Conservation (phyloP, 1,140 invertebrate genomes). For the Zaprionus lachaisei region DNA sequence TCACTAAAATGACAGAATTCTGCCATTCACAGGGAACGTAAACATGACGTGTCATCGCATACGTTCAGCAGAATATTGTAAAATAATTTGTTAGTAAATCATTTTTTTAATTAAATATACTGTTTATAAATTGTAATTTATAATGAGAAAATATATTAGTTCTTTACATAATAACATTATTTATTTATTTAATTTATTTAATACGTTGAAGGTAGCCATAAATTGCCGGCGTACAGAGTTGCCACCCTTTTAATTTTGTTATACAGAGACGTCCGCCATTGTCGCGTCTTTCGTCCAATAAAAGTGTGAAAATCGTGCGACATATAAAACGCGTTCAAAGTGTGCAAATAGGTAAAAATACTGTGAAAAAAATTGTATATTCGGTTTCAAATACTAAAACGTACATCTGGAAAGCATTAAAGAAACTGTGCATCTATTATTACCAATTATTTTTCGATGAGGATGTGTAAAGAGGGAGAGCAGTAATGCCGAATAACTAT, state of each 20-base stretch:
- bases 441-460: slow-evolving; percentile 15
- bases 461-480: slow-evolving; percentile 30
- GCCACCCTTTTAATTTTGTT: slow-evolving; percentile 59
- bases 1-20: slow-evolving; percentile 68
- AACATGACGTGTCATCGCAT: slow-evolving; percentile 76
- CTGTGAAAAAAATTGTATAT: slow-evolving; percentile 15
- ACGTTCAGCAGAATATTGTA: slow-evolving; percentile 50
- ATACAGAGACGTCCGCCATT: slow-evolving; percentile 74
- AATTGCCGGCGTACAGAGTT: slow-evolving; percentile 59
- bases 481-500: slow-evolving; percentile 44
- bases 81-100: not conserved
- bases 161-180: not conserved
- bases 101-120: not conserved
- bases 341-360: slow-evolving; percentile 72
- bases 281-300: slow-evolving; percentile 65
- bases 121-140: not conserved
- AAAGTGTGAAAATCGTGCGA: slow-evolving; percentile 67
- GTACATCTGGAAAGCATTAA: not conserved
- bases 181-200: not conserved
- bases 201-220: slow-evolving; percentile 52
- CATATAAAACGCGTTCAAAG: slow-evolving; percentile 54
- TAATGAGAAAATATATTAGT: not conserved
- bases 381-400: not conserved
- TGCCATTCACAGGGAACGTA: slow-evolving; percentile 60
- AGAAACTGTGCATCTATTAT: not conserved